Evolutionary conservation across 2,797 vertebrate genomes (phyloP).

Genomic region (Harpagifer antarcticus): DNA sequence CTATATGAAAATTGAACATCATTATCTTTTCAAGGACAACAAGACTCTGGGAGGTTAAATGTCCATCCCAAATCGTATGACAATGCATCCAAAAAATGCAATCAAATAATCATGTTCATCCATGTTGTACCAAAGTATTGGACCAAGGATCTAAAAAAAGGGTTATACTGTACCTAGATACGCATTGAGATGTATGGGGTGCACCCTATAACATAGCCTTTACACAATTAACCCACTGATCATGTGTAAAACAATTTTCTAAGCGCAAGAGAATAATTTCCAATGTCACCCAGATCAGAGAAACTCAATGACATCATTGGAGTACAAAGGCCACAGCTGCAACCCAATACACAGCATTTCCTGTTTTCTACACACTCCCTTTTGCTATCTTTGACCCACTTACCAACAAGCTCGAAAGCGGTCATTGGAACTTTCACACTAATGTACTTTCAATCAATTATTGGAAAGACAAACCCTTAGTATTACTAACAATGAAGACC

Average conservation of each 20-base stretch:
- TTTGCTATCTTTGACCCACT: conserved; percentile 13
- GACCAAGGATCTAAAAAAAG: not conserved
- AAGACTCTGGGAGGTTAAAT: not conserved
- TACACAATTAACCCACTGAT: not conserved
- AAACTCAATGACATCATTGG: conserved; percentile 53
- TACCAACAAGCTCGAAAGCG: not conserved
- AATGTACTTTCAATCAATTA: not conserved
- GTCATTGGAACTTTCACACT: conserved; percentile 26
- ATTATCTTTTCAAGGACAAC: no score
- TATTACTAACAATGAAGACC: not conserved
- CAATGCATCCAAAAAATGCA: not conserved
- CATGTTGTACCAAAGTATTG: not conserved
- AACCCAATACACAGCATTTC: conserved; percentile 44
- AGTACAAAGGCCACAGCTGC: conserved; percentile 70
- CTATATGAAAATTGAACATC: no score
- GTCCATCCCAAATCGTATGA: not conserved
- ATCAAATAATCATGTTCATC: no score
- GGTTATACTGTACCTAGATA: no score
- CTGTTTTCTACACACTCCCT: conserved; percentile 21
- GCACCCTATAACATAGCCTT: not conserved
- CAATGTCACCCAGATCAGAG: conserved; percentile 47
- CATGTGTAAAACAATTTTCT: conserved; percentile 19
- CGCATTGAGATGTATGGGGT: not conserved
- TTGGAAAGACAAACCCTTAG: not conserved
- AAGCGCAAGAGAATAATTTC: conserved; percentile 31